Evolutionary conservation across 2,888 invertebrate genomes (phyloP), one percentile per base, ranked within the genome.

Genomic region (Baronia brevicornis): DNA sequence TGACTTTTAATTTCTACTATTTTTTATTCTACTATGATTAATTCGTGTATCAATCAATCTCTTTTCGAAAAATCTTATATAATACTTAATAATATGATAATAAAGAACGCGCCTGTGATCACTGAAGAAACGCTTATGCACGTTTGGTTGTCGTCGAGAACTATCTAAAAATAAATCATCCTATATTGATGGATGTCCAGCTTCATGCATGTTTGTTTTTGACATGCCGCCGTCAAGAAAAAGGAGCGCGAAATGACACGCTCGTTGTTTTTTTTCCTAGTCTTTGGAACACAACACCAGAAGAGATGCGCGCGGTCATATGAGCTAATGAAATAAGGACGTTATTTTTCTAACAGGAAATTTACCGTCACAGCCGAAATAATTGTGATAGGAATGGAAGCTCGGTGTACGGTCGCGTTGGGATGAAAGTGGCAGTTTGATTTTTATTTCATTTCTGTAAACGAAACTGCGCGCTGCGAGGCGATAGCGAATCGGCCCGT

Each of bases 141-240:
- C n/a, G n/a, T n/a, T n/a, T n/a, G n/a, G 51, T 64, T 48, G 60
- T 60, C 60, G 54, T 54, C 56, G 51, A 55, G 48, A 58, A 51
- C 51, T 45, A 48, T 56, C 62, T 55, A 54, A 65, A 77, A 78
- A 80, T 77, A 74, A 67, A 59, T 47, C 54, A 61, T 52, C 61
- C 62, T 51, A 65, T 60, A 70, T 72, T 78, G 78, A 80, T 79
- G 77, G 78, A 80, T 79, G 75, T 68, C 59, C 54, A 57, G 68
- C 65, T 61, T 59, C 70, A 67, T 63, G 65, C 64, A 56, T 70
- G 66, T 60, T 67, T 60, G 71, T 70, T 71, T 77, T 70, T 79
- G 80, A 80, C 77, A 54, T 63, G 50, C 53, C 51, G 52, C 58
- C 60, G 65, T 69, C 68, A 68, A 66, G 71, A 62, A 65, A 63